Percentiles rank a stretch among this genome's conserved stretches.
These are phyloP conservation scores for Nemapogon koenigi DNA, from an alignment of 2,888 invertebrate species.

Conservation along the genomic window DNA sequence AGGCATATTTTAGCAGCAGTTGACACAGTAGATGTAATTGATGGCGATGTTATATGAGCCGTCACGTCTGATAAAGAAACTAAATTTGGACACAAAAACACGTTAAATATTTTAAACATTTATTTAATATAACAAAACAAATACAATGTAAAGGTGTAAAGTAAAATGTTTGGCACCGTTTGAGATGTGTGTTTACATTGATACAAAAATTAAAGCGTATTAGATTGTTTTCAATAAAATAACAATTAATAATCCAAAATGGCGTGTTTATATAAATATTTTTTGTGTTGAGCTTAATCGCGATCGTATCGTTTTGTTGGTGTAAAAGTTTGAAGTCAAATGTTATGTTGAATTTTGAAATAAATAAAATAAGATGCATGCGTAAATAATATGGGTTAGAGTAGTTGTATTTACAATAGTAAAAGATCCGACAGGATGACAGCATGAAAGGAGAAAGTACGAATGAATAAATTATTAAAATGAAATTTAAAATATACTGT, in stretches of 20 bases:
- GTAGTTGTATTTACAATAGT: conserved; percentile 38
- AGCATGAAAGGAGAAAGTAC: conserved; percentile 52
- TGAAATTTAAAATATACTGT: conserved; percentile 1
- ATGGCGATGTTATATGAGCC: conserved; percentile 58
- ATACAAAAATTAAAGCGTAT: conserved; percentile 39
- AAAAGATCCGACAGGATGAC: conserved; percentile 52
- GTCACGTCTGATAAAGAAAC: conserved; percentile 64
- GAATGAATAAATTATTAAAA: conserved; percentile 27
- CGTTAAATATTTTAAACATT: no score
- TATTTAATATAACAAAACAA: neutral
- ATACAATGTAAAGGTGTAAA: conserved; percentile 12
- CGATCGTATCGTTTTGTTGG: conserved; percentile 47
- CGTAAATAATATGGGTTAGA: conserved; percentile 17
- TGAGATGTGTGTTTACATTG: conserved; percentile 20
- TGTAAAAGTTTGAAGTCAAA: conserved; percentile 31
- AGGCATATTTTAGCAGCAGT: conserved; percentile 39
- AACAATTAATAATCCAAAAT: conserved; percentile 44
- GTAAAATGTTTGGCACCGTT: conserved; percentile 23
- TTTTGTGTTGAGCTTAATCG: conserved; percentile 60
- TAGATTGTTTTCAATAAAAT: neutral
- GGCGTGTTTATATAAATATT: conserved; percentile 58
- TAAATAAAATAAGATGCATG: conserved; percentile 25
- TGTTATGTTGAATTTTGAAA: conserved; percentile 20
- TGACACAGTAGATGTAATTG: conserved; percentile 50
- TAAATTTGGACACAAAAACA: conserved; percentile 20